A percentile compares a stretch with the other conserved stretches of the same genome.
Evolutionary conservation across 2,797 vertebrate genomes (phyloP).

Genomic region (Cirrhinus molitorella): DNA sequence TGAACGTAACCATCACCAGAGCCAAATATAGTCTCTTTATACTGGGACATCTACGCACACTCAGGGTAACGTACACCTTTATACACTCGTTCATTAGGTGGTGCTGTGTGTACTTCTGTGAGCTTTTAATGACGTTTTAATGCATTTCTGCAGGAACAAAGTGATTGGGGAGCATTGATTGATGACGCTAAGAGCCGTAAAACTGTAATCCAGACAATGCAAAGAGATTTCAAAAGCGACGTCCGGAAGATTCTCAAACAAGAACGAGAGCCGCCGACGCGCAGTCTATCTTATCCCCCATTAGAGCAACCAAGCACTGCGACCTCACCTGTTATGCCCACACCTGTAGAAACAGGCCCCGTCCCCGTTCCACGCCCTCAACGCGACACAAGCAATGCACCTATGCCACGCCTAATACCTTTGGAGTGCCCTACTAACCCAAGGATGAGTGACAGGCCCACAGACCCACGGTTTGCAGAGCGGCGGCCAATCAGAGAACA

Average conservation of each 20-base stretch:
- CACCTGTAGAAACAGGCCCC: background rate
- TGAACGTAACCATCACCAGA: constrained; percentile 88
- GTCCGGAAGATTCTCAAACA: constrained; percentile 79
- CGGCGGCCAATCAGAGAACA: constrained; percentile 52
- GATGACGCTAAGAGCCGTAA: constrained; percentile 82
- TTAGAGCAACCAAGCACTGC: background rate
- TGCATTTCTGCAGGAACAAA: constrained; percentile 75
- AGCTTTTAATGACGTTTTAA: background rate
- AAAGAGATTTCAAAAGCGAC: constrained; percentile 73
- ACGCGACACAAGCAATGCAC: background rate
- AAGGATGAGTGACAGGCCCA: constrained; percentile 52
- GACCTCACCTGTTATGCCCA: background rate
- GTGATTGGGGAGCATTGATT: constrained; percentile 84
- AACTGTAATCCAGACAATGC: constrained; percentile 74
- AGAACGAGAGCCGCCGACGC: constrained; percentile 48
- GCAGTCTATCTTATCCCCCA: constrained; percentile 51
- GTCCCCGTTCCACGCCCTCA: background rate
- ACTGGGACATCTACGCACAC: constrained; percentile 82
- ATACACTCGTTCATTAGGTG: background rate
- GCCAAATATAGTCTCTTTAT: constrained; percentile 88
- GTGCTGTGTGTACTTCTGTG: background rate
- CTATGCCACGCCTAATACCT: background rate
- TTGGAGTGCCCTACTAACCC: constrained; percentile 68
- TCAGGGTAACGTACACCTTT: constrained; percentile 74
- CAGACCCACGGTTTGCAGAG: constrained; percentile 74